Conservation (phyloP, 2,113 vertebrate species). For the Psittacula cyanocephala region DNA sequence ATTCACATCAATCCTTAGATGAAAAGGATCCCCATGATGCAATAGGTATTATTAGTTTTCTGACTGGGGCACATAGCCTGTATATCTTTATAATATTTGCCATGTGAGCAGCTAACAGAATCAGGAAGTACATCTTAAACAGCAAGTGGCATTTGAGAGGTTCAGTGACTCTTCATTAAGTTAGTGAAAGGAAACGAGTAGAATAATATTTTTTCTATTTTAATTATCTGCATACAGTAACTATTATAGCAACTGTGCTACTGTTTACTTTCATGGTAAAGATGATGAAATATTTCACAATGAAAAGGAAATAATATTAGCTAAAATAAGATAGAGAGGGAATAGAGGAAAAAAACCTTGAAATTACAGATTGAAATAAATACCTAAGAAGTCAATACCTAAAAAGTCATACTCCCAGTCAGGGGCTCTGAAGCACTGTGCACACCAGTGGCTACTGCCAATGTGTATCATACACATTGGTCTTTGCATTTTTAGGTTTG, state of each 20-base stretch:
- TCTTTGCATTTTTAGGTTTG: not conserved
- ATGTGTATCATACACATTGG: not conserved
- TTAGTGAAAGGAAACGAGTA: slow-evolving; percentile 2
- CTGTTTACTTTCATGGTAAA: not conserved
- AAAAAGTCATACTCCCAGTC: not conserved
- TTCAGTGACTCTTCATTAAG: slow-evolving; percentile 26
- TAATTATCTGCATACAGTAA: not conserved
- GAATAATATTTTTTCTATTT: slow-evolving; percentile 27
- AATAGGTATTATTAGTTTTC: not conserved
- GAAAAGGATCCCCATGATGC: not conserved
- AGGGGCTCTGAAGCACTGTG: not conserved
- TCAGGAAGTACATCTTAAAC: not conserved
- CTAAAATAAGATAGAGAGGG: not conserved
- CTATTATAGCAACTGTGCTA: not conserved
- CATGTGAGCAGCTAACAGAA: not conserved
- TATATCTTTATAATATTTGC: not conserved
- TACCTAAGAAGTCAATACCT: not conserved
- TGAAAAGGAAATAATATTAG: not conserved
- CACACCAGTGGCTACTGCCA: not conserved
- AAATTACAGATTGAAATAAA: not conserved
- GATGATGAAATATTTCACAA: not conserved
- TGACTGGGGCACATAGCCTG: not conserved
- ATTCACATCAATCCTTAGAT: not conserved
- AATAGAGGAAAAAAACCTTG: not conserved
- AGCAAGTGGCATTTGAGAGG: not conserved